Percentiles rank a stretch among this genome's conserved stretches.
Conservation (phyloP, 2,113 vertebrate genomes). For the Noturus placidus region DNA sequence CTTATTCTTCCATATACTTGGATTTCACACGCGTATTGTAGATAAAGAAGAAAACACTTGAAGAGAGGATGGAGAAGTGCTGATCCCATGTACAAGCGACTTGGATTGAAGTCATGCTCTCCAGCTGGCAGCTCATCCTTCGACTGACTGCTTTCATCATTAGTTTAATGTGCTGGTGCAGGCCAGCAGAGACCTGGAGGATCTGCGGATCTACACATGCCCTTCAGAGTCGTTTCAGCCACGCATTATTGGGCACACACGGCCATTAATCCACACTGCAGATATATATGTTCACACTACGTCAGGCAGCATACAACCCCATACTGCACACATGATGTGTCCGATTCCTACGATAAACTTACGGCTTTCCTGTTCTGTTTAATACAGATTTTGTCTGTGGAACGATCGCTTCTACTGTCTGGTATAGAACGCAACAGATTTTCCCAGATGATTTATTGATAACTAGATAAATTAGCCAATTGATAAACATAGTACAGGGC, state of each 20-base stretch:
- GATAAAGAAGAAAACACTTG: background rate
- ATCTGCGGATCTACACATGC: slow-evolving; percentile 16
- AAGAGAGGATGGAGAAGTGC: background rate
- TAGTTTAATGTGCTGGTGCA: slow-evolving; percentile 14
- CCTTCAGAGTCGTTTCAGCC: background rate
- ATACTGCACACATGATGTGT: too few relatives aligned
- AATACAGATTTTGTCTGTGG: background rate
- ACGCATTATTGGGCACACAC: background rate
- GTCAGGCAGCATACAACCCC: background rate
- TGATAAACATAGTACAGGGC: too few relatives aligned
- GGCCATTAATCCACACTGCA: background rate
- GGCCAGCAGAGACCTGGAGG: background rate
- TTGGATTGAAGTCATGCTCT: background rate
- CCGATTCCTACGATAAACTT: background rate
- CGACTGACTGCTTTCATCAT: slow-evolving; percentile 22
- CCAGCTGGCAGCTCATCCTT: slow-evolving; percentile 20
- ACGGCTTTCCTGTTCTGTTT: background rate
- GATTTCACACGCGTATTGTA: background rate
- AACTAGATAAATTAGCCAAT: background rate
- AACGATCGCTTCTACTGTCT: background rate
- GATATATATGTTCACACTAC: background rate
- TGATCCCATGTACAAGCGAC: background rate
- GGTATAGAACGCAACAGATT: background rate
- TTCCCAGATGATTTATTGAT: background rate
- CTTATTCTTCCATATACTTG: background rate